Percentiles rank a stretch among this genome's conserved stretches.
These are phyloP conservation scores for Athripsodes cinereus DNA, from an alignment of 2,888 invertebrate genomes.

Conservation along the genomic window DNA sequence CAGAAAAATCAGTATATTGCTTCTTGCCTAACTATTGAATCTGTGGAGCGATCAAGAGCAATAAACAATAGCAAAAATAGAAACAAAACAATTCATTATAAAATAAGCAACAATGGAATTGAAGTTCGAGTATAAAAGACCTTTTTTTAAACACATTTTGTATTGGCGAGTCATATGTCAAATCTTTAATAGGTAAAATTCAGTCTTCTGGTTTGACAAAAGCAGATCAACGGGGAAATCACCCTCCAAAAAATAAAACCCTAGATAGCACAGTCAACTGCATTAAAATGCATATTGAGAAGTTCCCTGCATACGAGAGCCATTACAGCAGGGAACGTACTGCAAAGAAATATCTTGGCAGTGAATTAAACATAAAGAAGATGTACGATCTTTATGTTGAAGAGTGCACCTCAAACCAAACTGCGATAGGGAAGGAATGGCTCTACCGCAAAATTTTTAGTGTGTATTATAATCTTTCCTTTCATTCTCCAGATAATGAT, in stretches of 20 bases:
- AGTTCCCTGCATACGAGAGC: conserved; percentile 6
- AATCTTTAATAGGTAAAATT: conserved; percentile 4
- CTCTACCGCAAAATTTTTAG: not conserved
- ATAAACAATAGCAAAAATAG: conserved; percentile 2
- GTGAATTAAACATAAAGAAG: not conserved
- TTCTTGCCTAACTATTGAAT: conserved; percentile 6
- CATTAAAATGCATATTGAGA: conserved; percentile 3
- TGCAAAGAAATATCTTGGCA: conserved; percentile 5
- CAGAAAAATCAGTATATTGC: conserved; percentile 6
- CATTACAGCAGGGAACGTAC: conserved; percentile 6
- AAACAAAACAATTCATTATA: conserved; percentile 3
- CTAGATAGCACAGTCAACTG: not conserved
- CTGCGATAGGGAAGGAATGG: conserved; percentile 2
- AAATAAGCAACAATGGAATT: conserved; percentile 1
- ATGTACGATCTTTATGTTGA: conserved; percentile 4
- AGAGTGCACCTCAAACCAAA: conserved; percentile 4
- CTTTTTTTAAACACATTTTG: not conserved
- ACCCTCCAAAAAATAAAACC: conserved; percentile 5
- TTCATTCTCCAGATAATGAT: conserved; percentile 6
- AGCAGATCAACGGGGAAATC: conserved; percentile 7
- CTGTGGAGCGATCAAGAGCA: conserved; percentile 7
- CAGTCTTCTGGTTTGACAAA: conserved; percentile 2
- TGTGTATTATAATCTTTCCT: conserved; percentile 1
- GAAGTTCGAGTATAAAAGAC: conserved; percentile 4
- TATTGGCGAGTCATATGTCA: conserved; percentile 4